Percentiles rank a stretch among this genome's conserved stretches.
Conservation (phyloP, 2,797 vertebrate genomes). For the Hoplostethus mediterraneus region DNA sequence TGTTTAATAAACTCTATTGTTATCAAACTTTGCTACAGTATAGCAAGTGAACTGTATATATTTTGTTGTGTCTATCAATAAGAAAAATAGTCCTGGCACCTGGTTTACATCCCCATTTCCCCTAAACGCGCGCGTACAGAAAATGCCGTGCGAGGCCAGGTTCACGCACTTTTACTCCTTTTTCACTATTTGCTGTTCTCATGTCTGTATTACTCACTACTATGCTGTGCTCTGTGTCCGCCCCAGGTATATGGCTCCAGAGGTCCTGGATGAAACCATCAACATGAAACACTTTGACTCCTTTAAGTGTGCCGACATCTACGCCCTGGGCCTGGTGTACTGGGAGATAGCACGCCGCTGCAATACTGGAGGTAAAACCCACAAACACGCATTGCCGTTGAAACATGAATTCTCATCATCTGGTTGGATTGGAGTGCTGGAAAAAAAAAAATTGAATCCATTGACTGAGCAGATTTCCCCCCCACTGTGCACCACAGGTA, state of each 20-base stretch:
- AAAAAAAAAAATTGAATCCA: neutral
- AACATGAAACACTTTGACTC: slow-evolving; percentile 99
- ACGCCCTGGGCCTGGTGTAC: slow-evolving; percentile 95
- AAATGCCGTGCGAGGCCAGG: too few relatives aligned
- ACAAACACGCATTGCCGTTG: neutral
- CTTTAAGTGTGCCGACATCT: slow-evolving; percentile 98
- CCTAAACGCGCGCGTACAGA: too few relatives aligned
- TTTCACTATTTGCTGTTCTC: too few relatives aligned
- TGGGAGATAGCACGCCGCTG: slow-evolving; percentile 98
- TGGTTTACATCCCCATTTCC: too few relatives aligned
- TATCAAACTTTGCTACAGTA: too few relatives aligned
- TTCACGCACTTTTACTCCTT: too few relatives aligned
- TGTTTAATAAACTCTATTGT: too few relatives aligned
- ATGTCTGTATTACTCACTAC: too few relatives aligned
- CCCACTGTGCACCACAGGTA: slow-evolving; percentile 79
- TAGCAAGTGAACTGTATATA: too few relatives aligned
- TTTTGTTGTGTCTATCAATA: too few relatives aligned
- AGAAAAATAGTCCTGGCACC: too few relatives aligned
- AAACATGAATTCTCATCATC: neutral
- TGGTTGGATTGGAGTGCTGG: neutral
- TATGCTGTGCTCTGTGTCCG: neutral
- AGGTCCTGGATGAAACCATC: slow-evolving; percentile 98
- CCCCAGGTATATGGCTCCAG: slow-evolving; percentile 97
- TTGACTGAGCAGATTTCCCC: slow-evolving; percentile 17
- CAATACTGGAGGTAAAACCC: slow-evolving; percentile 90